Conservation (phyloP, 2,113 vertebrate genomes). For the Marcusenius ussheri region DNA sequence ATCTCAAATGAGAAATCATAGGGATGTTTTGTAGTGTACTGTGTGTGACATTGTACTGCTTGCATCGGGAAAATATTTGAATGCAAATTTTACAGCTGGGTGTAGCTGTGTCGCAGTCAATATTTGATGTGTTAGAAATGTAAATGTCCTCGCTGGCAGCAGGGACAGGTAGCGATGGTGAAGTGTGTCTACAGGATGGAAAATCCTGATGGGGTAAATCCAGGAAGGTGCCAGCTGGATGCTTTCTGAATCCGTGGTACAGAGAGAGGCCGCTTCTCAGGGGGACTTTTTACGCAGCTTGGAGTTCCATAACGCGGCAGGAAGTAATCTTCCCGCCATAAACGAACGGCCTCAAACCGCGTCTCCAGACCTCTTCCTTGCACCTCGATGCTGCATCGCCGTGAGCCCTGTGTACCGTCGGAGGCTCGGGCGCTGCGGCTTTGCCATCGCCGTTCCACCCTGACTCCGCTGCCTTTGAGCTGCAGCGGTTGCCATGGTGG, state of each 20-base stretch:
- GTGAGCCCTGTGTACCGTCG: neutral
- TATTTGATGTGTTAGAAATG: neutral
- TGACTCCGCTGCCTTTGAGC: no score
- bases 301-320: neutral
- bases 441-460: neutral
- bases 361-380: neutral
- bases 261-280: neutral
- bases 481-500: neutral
- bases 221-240: neutral
- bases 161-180: neutral
- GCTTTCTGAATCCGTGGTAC: neutral
- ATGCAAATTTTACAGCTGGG: neutral
- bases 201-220: neutral
- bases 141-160: neutral
- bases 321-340: neutral
- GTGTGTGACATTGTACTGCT: neutral
- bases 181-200: neutral
- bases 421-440: neutral
- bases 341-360: neutral
- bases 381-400: neutral
- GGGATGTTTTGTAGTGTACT: neutral
- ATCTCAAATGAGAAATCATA: neutral
- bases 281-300: neutral
- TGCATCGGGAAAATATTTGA: neutral
- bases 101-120: neutral